These are phyloP conservation scores for Xestobium rufovillosum DNA, from an alignment of 2,888 invertebrate genomes.

Conservation along the genomic window DNA sequence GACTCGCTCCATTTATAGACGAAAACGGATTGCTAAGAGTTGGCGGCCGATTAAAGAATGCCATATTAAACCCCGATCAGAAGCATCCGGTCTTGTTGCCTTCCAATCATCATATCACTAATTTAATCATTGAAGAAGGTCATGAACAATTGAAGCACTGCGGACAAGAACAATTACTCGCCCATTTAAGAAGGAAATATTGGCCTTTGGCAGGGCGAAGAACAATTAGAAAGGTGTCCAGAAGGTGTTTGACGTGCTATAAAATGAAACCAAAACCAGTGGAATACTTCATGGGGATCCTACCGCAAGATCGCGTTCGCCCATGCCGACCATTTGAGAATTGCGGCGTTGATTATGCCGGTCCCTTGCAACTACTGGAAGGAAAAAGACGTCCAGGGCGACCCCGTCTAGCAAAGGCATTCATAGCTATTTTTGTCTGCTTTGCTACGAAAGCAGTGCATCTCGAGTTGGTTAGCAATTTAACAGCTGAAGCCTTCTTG, in stretches of 20 bases:
- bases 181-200: constrained; percentile 13
- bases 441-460: constrained; percentile 19
- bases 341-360: constrained; percentile 20
- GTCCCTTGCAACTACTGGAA: constrained; percentile 19
- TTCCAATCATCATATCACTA: constrained; percentile 10
- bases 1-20: no score
- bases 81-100: constrained; percentile 10
- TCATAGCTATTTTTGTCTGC: constrained; percentile 20
- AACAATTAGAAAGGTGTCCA: constrained; percentile 5
- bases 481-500: constrained; percentile 16
- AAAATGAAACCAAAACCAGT: constrained; percentile 8
- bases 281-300: constrained; percentile 16
- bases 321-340: constrained; percentile 18
- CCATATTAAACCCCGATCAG: constrained; percentile 4
- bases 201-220: constrained; percentile 11
- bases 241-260: constrained; percentile 19
- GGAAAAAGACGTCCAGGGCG: constrained; percentile 13
- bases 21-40: constrained; percentile 12
- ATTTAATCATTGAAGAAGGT: constrained; percentile 7
- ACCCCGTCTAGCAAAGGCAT: constrained; percentile 14
- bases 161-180: constrained; percentile 11
- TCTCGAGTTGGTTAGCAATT: constrained; percentile 18
- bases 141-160: constrained; percentile 1
- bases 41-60: constrained; percentile 10
- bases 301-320: constrained; percentile 15